Evolutionary conservation across 2,797 vertebrate genomes (phyloP), one percentile per base, ranked within the genome.

Genomic region (Scarus forsteni): DNA sequence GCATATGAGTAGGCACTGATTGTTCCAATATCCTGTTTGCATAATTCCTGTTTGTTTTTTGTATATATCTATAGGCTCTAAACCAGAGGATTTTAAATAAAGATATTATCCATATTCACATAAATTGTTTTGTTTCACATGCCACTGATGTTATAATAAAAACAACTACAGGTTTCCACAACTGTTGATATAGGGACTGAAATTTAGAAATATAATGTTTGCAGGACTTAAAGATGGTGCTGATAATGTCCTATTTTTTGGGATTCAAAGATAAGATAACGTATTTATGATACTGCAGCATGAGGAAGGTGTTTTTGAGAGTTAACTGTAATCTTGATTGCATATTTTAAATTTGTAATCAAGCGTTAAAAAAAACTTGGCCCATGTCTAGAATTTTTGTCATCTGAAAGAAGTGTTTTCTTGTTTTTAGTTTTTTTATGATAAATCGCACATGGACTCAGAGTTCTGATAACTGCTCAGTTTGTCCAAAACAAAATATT

Each of bases 1-100:
- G 44, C 65, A 35, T 81, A 53, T 34, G 35, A 77, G 15, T 34
- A n/a, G 59, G 39, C 57, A 55, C 70, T 51, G 60, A 67, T 58
- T 51, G 54, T 46, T 27, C 66, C 60, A 42, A 67, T 56, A 35
- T 45, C 53, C 39, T 80, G 36, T 75, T 68, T 63, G 40, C 74
- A 27, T 76, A 58, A 75, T 74, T 82, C 10, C 39, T 65, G 16
- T 88, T 80, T 77, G 40, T 76, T 83, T 69, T 75, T 73, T 86
- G 60, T 81, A 59, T 58, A 64, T 62, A 49, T 77, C 70, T 75
- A 65, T 65, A 81, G 84, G 42, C 63, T 84, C 65, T 73, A 72
- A 81, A 68, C 27, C 42, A 80, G 55, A 83, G 39, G 12, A 63
- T 76, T 81, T 79, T 64, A 85, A 93, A 91, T 92, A 91, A 92